Evolutionary conservation across 1,140 invertebrate species (phyloP), one percentile per base, ranked within the genome.

Genomic region (Solenopsis fugax): DNA sequence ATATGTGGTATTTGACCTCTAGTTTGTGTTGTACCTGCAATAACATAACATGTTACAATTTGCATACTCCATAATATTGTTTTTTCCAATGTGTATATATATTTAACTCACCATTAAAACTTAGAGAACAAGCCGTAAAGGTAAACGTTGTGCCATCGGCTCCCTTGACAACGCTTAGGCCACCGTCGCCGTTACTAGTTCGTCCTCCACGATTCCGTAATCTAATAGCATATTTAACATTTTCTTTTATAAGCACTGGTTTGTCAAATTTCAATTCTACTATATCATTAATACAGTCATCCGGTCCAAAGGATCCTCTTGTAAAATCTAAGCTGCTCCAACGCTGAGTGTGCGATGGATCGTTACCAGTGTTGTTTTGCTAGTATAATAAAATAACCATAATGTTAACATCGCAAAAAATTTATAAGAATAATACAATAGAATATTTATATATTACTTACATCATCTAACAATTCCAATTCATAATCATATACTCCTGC

Each of bases 1-100:
- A 99, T 97, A 91, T 98, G 97, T 0, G 99, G 99, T 90, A 99
- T 97, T 95, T 99, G 99, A 60, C 99, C 99, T 56, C 99, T 96
- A 0, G 97, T 97, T 89, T 99, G 97, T 4, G 98, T 99, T 0
- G 99, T 95, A 48, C 94, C 94, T 94, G n/a, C 9, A 69, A 48
- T 18, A 73, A 73, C 60, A 67, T n/a, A 81, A 73, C 64, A 13
- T 45, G 41, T 88, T 41, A 56, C 13, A 69, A 3, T 62, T 12
- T n/a, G 9, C 58, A 64, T 24, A 73, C 16, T n/a, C 2, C 21
- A 56, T 37, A 1, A 76, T 62, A 67, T 52, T 45, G 6, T 62
- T 69, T 58, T 29, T 37, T 29, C 4, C 10, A 18, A 76, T 34
- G 0, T 67, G 41, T 56, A 5, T 13, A 16, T 24, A 41, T 0